A percentile compares a stretch with the other conserved stretches of the same genome.
Conservation (phyloP, 2,888 invertebrate species). For the Cheilosia grossa region DNA sequence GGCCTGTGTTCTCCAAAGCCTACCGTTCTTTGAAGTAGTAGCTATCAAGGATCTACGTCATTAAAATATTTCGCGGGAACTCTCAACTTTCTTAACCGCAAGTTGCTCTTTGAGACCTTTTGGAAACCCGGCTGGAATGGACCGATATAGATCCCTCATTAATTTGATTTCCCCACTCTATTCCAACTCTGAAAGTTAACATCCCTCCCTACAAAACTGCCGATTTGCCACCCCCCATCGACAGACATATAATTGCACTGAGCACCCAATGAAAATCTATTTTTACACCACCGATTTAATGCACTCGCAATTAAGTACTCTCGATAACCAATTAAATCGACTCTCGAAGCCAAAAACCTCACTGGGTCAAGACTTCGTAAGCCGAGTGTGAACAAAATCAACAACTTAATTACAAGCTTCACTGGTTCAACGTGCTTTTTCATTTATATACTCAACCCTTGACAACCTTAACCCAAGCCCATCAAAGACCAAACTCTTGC, state of each 20-base stretch:
- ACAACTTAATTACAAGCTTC: conserved; percentile 56
- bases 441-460: conserved; percentile 4
- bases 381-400: conserved; percentile 49
- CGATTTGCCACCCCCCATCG: too few species aligned
- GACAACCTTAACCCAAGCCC: neutral
- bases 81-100: too few species aligned
- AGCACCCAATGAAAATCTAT: neutral
- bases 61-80: too few species aligned
- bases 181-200: too few species aligned
- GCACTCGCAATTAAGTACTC: neutral
- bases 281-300: neutral
- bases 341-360: conserved; percentile 26
- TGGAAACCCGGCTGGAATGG: too few species aligned
- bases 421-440: conserved; percentile 48
- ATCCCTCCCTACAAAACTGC: too few species aligned
- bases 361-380: conserved; percentile 52
- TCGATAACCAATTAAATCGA: conserved; percentile 8
- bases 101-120: too few species aligned
- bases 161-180: too few species aligned
- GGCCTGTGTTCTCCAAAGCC: too few species aligned
- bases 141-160: too few species aligned
- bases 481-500: conserved; percentile 9
- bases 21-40: too few species aligned
- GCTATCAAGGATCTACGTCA: too few species aligned
- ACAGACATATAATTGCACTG: neutral